Evolutionary conservation across 2,113 vertebrate species (phyloP), one percentile per base, ranked within the genome.

Genomic region (Tretioscincus oriximinensis): DNA sequence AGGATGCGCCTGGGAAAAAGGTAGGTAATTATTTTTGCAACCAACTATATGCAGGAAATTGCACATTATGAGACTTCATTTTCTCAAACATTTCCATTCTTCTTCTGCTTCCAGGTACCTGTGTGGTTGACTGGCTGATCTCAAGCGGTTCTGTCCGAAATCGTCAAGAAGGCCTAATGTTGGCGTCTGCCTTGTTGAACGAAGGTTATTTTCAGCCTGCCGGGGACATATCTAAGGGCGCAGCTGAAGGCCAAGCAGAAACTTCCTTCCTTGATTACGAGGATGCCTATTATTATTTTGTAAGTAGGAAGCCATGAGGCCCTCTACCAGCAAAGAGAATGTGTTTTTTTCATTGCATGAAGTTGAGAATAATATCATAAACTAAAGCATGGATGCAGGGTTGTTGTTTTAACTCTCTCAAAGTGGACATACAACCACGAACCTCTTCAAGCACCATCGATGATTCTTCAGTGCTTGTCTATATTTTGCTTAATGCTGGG

Each of bases 131-230:
- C 83, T 99, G 98, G 98, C 90, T 99, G 79, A 87, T 98, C 84
- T 96, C 96, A 7, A 96, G 93, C 77, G 94, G 92, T 24, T 96
- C 94, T 1, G 89, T 96, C 7, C 95, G 97, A 81, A 99, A 99
- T 78, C 95, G 96, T 66, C 87, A 92, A 1, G 98, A 99, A 85
- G 98, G 96, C 7, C 86, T 98, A 29, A 91, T 99, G 96, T 88
- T 99, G 51, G 94, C 96, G 18, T 95, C 96, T 1, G 97, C 97
- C 0, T 95, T 99, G 65, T 84, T 99, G 83, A 98, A 85, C 5
- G 98, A 99, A 88, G 98, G 98, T 2, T 99, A 97, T 79, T 92
- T 99, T 1, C 98, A 97, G 86, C 96, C 98, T 9, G 97, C 98
- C 0, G 97, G 96, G 4, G 98, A 98, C 2, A 67, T 94, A 0